Conservation (phyloP, 2,797 vertebrate genomes). For the Gymnocypris eckloni region DNA sequence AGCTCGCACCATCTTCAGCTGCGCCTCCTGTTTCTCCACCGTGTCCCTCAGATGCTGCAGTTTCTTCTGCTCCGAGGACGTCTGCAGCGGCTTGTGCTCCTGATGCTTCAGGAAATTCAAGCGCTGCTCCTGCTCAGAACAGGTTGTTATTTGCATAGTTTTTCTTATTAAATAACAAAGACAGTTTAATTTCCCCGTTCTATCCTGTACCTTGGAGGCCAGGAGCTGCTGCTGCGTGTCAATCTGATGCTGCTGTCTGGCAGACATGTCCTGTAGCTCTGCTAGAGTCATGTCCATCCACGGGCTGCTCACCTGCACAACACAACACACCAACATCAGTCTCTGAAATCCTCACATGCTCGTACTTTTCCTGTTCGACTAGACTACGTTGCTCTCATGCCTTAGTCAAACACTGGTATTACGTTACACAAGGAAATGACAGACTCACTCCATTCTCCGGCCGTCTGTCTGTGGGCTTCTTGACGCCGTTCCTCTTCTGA, state of each 20-base stretch:
- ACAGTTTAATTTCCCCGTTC: neutral
- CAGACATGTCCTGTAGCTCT: constrained; percentile 97
- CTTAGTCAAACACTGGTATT: neutral
- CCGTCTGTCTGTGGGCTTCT: constrained; percentile 83
- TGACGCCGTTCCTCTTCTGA: constrained; percentile 89
- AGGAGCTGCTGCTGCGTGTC: constrained; percentile 93
- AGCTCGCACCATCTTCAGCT: constrained; percentile 88
- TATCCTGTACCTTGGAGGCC: constrained; percentile 87
- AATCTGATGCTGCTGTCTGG: constrained; percentile 96
- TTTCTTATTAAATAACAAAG: neutral
- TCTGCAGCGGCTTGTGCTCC: constrained; percentile 85
- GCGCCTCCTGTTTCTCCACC: constrained; percentile 91
- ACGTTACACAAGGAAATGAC: neutral
- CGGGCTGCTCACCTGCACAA: constrained; percentile 82
- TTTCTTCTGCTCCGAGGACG: constrained; percentile 85
- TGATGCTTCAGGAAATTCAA: constrained; percentile 91
- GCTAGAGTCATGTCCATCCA: constrained; percentile 96
- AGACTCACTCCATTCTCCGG: constrained; percentile 92
- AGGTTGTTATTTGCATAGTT: neutral
- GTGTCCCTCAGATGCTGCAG: constrained; percentile 86
- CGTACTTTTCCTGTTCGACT: neutral
- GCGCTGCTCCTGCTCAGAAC: constrained; percentile 85
- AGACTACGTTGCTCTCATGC: constrained; percentile 8
- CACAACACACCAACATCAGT: neutral
- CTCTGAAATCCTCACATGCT: neutral